A percentile compares a stretch with the other conserved stretches of the same genome.
phyloP scores from a whole-genome alignment of 2,888 invertebrate species.

The Germaria angustata region DNA sequence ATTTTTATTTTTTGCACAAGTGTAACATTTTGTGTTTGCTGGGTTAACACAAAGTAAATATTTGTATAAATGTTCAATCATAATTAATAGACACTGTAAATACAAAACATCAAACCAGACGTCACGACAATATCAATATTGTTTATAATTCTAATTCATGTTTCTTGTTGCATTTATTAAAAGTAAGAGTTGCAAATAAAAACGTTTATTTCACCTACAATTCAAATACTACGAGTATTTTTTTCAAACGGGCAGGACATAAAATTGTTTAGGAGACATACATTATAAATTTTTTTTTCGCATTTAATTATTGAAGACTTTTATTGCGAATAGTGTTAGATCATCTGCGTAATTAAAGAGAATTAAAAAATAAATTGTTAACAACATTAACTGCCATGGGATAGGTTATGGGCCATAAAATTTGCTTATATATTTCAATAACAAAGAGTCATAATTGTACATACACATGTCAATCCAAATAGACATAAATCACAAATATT shows the following conservation, averaged over 20 bases:
- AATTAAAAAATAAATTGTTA: neutral
- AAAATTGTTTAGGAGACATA: slow-evolving; percentile 11
- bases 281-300: neutral
- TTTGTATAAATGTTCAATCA: neutral
- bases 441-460: no score
- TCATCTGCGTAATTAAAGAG: neutral
- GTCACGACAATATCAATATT: neutral
- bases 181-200: no score
- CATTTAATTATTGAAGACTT: neutral
- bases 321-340: neutral
- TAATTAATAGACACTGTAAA: slow-evolving; percentile 1
- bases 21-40: neutral
- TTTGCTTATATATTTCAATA: neutral
- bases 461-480: no score
- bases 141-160: slow-evolving; percentile 1
- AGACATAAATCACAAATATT: neutral
- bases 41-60: neutral
- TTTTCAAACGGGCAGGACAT: slow-evolving; percentile 11
- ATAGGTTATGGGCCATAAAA: slow-evolving; percentile 20
- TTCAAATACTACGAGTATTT: no score
- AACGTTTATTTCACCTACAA: no score
- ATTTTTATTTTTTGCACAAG: no score
- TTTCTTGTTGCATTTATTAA: slow-evolving; percentile 3
- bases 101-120: neutral
- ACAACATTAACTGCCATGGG: slow-evolving; percentile 19